These are phyloP conservation scores for Pangasius djambal DNA, from an alignment of 2,797 vertebrate species.

Conservation along the genomic window DNA sequence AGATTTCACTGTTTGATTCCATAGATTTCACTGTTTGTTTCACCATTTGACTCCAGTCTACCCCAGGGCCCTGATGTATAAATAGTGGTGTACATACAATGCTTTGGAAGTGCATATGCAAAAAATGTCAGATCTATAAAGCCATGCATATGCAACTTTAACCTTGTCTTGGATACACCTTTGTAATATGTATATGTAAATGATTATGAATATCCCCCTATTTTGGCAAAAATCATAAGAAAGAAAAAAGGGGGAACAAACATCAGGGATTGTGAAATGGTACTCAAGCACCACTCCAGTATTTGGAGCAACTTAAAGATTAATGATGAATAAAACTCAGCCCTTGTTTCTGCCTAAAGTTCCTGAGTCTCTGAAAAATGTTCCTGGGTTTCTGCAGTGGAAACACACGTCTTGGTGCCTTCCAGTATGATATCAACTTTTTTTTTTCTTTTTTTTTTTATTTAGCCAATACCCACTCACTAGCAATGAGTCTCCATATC, in stretches of 20 bases:
- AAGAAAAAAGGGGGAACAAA: neutral
- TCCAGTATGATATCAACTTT: neutral
- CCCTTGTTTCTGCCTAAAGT: neutral
- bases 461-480: neutral
- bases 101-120: neutral
- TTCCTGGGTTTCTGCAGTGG: neutral
- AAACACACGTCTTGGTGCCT: neutral
- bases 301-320: neutral
- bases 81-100: neutral
- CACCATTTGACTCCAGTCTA: neutral
- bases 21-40: neutral
- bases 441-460: neutral
- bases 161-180: neutral
- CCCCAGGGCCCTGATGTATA: too few relatives aligned
- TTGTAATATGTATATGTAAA: neutral
- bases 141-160: neutral
- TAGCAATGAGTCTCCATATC: neutral
- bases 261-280: neutral
- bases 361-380: neutral
- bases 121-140: neutral
- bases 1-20: neutral
- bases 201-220: neutral
- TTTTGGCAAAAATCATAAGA: neutral
- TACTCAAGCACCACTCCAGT: neutral
- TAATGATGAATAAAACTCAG: neutral